A percentile compares a stretch with the other conserved stretches of the same genome.
Conservation (phyloP, 2,113 vertebrate species). For the Elephas maximus region DNA sequence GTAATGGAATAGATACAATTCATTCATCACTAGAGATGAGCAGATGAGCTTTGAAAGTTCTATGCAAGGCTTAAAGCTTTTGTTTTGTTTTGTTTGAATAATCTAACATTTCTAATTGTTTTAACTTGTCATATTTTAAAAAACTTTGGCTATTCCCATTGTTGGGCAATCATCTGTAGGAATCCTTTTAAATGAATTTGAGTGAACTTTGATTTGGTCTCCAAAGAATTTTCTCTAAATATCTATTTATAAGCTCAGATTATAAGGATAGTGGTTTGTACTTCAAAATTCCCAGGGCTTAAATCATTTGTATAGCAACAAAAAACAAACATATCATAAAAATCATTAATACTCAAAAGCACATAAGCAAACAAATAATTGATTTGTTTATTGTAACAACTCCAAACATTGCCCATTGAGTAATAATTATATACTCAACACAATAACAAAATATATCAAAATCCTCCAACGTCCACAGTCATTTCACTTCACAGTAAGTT, state of each 20-base stretch:
- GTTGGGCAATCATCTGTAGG: neutral
- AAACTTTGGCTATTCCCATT: neutral
- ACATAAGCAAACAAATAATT: neutral
- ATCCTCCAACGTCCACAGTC: neutral
- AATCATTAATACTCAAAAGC: constrained; percentile 48
- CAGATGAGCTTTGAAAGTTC: constrained; percentile 24
- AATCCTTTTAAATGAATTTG: constrained; percentile 39
- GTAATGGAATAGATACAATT: constrained; percentile 39
- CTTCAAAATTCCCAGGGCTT: neutral
- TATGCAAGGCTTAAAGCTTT: neutral
- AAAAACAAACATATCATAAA: constrained; percentile 17
- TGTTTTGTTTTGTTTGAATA: neutral
- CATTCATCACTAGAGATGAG: constrained; percentile 28
- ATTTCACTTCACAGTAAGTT: constrained; percentile 21
- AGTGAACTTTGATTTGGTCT: constrained; percentile 34
- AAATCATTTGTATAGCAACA: neutral
- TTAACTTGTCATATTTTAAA: constrained; percentile 57
- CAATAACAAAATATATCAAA: constrained; percentile 40
- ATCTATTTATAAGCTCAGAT: constrained; percentile 23
- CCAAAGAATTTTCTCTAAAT: constrained; percentile 22
- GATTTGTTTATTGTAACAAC: neutral
- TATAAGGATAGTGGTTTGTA: neutral
- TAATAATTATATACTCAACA: constrained; percentile 37
- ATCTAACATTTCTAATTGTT: constrained; percentile 50
- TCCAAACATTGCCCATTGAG: neutral